These are phyloP conservation scores for Zoanthus sociatus DNA, from an alignment of 92 coral and sea anemone species.

Conservation along the genomic window DNA sequence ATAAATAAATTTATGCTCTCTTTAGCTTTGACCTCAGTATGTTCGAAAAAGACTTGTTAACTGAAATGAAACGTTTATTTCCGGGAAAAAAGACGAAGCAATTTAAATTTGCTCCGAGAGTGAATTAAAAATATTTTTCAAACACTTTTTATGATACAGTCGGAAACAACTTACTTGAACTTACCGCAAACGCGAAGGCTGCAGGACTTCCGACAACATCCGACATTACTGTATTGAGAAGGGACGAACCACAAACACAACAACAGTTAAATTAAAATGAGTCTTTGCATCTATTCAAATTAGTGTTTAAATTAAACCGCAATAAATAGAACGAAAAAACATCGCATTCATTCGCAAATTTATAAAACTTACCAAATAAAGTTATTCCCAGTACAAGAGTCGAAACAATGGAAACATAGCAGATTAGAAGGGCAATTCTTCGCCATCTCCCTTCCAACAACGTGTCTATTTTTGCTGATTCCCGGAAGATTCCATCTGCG, in stretches of 20 bases:
- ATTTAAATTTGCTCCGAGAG: too few species aligned
- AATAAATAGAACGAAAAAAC: neutral
- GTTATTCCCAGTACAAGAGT: slow-evolving; percentile 37
- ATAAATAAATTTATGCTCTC: neutral
- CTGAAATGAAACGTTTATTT: neutral
- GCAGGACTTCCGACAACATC: slow-evolving; percentile 38
- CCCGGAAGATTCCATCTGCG: slow-evolving; percentile 45
- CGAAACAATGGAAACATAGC: slow-evolving; percentile 26
- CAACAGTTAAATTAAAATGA: neutral
- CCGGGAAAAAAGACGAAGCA: neutral
- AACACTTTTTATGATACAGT: neutral
- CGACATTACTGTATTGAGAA: slow-evolving; percentile 20
- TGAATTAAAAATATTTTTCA: too few species aligned
- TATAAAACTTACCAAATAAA: slow-evolving; percentile 31
- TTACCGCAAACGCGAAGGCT: slow-evolving; percentile 44
- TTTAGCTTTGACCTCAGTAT: neutral
- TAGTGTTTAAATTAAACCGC: neutral
- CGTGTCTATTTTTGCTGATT: slow-evolving; percentile 38
- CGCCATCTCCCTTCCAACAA: slow-evolving; percentile 42
- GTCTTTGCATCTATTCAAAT: neutral
- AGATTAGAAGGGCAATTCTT: slow-evolving; percentile 17
- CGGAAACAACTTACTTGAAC: neutral
- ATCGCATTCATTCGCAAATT: neutral
- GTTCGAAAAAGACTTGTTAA: neutral
- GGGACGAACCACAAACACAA: neutral